phyloP scores from a whole-genome alignment of 2,888 invertebrate genomes.

The Lasius platythorax region DNA sequence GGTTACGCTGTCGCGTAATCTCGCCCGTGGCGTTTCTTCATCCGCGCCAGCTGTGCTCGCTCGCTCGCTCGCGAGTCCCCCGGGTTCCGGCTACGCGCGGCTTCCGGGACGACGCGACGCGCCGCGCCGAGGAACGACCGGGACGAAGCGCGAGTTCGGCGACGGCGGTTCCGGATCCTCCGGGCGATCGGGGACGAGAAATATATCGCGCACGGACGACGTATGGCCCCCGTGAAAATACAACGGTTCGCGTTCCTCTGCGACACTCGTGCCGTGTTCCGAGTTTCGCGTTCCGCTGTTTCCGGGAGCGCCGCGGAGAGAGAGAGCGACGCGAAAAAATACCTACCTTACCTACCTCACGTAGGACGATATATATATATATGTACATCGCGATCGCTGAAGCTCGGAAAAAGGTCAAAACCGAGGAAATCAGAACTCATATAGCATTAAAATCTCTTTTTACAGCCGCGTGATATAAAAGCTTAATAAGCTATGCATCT shows the following conservation, averaged over 20 bases:
- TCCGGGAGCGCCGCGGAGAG: slow-evolving; percentile 71
- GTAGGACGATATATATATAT: not conserved
- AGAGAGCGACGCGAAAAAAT: slow-evolving; percentile 30
- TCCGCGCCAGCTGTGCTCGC: not conserved
- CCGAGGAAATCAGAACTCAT: not conserved
- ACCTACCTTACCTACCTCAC: not conserved
- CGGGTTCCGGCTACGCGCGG: not conserved
- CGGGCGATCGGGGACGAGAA: slow-evolving; percentile 46
- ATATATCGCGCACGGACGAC: slow-evolving; percentile 69
- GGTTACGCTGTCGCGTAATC: slow-evolving; percentile 3
- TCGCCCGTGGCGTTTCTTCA: slow-evolving; percentile 17
- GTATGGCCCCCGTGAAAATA: slow-evolving; percentile 68
- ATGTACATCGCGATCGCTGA: not conserved
- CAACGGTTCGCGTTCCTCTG: slow-evolving; percentile 74
- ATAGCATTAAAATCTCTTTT: not conserved
- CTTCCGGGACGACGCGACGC: not conserved
- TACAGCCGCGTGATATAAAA: not conserved
- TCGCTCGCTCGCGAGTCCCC: not conserved
- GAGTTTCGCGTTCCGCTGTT: slow-evolving; percentile 76
- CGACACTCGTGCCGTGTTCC: slow-evolving; percentile 54
- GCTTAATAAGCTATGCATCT: not conserved
- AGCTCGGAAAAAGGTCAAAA: not conserved
- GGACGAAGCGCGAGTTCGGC: not conserved
- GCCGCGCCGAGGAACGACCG: not conserved
- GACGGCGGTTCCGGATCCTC: not conserved